Evolutionary conservation across 2,888 invertebrate species (phyloP).

Genomic region (Hanleya hanleyi): DNA sequence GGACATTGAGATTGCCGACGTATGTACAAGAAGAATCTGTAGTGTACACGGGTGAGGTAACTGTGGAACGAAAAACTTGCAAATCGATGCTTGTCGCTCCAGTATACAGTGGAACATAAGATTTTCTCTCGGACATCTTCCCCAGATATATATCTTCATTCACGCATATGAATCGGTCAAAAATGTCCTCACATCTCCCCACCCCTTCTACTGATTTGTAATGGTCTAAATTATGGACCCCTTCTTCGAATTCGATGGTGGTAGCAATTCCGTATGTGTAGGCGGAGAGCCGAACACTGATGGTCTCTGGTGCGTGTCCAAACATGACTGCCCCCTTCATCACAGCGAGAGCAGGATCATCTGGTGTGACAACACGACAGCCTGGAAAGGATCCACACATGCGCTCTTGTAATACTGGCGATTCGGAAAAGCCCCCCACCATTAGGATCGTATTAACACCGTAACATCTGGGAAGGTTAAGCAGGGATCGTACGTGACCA

Average conservation of each 20-base stretch:
- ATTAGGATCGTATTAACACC: too few relatives aligned
- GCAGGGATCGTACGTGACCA: too few relatives aligned
- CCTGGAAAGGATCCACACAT: too few relatives aligned
- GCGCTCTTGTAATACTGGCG: too few relatives aligned
- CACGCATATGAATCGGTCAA: neutral
- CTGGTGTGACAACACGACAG: too few relatives aligned
- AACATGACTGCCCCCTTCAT: constrained; percentile 49
- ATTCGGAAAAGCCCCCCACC: too few relatives aligned
- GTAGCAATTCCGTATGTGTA: constrained; percentile 19
- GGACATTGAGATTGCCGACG: constrained; percentile 33
- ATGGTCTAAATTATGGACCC: constrained; percentile 15
- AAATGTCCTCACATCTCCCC: neutral
- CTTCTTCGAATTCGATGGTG: constrained; percentile 15
- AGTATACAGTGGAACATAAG: neutral
- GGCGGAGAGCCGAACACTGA: too few relatives aligned
- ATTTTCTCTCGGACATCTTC: neutral
- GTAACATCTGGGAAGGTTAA: too few relatives aligned
- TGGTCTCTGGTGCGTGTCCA: too few relatives aligned
- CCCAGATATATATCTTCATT: neutral
- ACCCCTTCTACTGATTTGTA: constrained; percentile 1
- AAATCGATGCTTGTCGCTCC: constrained; percentile 9
- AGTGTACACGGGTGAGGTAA: constrained; percentile 27
- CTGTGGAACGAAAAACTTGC: constrained; percentile 21
- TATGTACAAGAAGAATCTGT: constrained; percentile 27
- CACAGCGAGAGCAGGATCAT: too few relatives aligned